phyloP scores from a whole-genome alignment of 30 jellyfish, hydroid and myxozoan species.

The Sanderia malayensis region DNA sequence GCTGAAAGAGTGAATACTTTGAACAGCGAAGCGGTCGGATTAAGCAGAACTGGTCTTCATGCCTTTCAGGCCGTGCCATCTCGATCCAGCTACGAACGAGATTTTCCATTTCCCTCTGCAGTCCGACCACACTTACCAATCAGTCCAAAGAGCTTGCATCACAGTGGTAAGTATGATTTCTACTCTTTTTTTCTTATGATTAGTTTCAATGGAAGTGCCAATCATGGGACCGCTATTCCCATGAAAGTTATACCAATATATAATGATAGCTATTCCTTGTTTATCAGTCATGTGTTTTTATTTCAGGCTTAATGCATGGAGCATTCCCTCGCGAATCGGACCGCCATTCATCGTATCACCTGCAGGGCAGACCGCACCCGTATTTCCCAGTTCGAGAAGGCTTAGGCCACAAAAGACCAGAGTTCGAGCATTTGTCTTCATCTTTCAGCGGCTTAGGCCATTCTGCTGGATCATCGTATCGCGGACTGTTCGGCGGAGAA shows the following conservation, averaged over 20 bases:
- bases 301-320: constrained; percentile 38
- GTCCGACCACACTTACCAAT: constrained; percentile 50
- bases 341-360: constrained; percentile 44
- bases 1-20: constrained; percentile 39
- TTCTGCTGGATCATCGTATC: constrained; percentile 29
- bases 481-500: constrained; percentile 50
- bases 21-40: constrained; percentile 19
- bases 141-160: constrained; percentile 49
- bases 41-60: constrained; percentile 57
- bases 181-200: background rate
- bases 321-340: constrained; percentile 44
- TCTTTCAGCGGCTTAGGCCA: constrained; percentile 41
- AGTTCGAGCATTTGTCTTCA: constrained; percentile 46
- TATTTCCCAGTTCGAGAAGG: constrained; percentile 46
- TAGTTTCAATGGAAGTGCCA: background rate
- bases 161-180: constrained; percentile 16
- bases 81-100: constrained; percentile 59
- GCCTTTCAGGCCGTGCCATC: constrained; percentile 88
- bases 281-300: too few species aligned
- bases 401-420: constrained; percentile 41
- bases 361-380: constrained; percentile 51
- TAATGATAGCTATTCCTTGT: too few species aligned
- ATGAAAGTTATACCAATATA: too few species aligned
- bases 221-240: too few species aligned
- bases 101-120: constrained; percentile 45